phyloP scores from a whole-genome alignment of 2,113 vertebrate genomes.

The Chionis minor region DNA sequence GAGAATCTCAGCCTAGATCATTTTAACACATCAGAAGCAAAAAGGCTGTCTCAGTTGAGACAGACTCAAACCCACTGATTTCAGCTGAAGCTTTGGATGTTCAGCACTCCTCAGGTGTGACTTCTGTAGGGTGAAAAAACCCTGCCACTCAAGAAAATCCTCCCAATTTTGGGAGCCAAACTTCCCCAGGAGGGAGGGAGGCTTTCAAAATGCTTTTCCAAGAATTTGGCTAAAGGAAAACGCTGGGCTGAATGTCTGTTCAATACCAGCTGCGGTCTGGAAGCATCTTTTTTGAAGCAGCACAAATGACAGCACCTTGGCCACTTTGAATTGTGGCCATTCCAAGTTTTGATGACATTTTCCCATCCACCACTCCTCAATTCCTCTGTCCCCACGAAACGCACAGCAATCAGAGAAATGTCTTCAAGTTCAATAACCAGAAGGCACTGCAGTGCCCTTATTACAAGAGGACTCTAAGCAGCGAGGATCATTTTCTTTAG shows the following conservation, averaged over 20 bases:
- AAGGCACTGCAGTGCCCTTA: rapidly evolving
- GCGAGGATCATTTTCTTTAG: not conserved
- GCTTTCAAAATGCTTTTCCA: not conserved
- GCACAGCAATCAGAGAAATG: rapidly evolving
- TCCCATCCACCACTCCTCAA: not conserved
- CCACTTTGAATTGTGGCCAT: not conserved
- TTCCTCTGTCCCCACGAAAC: not conserved
- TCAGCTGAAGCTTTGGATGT: not conserved
- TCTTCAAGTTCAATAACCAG: not conserved
- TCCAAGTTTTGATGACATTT: not conserved
- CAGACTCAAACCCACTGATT: not conserved
- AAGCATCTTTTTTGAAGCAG: not conserved
- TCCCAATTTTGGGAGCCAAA: not conserved
- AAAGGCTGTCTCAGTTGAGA: not conserved
- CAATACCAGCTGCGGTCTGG: not conserved
- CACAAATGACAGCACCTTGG: not conserved
- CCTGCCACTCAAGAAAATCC: not conserved
- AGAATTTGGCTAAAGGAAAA: not conserved
- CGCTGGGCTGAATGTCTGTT: not conserved
- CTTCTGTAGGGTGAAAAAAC: not conserved
- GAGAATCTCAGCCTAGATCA: not conserved
- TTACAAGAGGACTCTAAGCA: not conserved
- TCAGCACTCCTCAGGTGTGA: not conserved
- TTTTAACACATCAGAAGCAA: not conserved
- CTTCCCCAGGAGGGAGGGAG: no score